phyloP scores from a whole-genome alignment of 2,888 invertebrate species.

The Dichetophora obliterata region DNA sequence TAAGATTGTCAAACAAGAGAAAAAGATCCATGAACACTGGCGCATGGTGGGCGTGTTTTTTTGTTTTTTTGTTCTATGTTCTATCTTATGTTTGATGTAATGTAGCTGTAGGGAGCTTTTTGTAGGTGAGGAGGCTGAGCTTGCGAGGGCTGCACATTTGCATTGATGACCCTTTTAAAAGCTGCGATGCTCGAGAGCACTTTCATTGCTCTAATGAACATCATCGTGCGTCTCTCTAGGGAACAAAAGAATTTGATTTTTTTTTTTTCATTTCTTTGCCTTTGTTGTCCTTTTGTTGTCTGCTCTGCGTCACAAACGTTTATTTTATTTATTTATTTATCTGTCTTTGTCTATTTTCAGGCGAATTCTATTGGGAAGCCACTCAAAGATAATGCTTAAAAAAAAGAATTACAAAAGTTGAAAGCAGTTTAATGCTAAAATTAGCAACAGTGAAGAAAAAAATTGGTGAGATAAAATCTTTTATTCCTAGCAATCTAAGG shows the following conservation, averaged over 20 bases:
- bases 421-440: no score
- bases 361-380: no score
- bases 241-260: neutral
- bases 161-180: slow-evolving; percentile 14
- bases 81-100: no score
- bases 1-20: neutral
- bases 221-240: neutral
- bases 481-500: no score
- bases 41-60: neutral
- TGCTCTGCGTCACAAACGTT: neutral
- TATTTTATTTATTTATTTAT: no score
- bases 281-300: neutral
- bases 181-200: neutral
- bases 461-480: no score
- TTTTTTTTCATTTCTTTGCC: neutral
- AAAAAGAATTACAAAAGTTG: no score
- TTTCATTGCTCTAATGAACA: neutral
- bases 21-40: neutral
- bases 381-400: no score
- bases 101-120: no score
- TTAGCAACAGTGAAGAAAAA: no score
- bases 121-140: neutral
- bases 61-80: no score
- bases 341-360: no score
- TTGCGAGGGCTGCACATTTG: neutral